Conservation (phyloP, 2,888 invertebrate species). For the Pristionchus exspectatus region DNA sequence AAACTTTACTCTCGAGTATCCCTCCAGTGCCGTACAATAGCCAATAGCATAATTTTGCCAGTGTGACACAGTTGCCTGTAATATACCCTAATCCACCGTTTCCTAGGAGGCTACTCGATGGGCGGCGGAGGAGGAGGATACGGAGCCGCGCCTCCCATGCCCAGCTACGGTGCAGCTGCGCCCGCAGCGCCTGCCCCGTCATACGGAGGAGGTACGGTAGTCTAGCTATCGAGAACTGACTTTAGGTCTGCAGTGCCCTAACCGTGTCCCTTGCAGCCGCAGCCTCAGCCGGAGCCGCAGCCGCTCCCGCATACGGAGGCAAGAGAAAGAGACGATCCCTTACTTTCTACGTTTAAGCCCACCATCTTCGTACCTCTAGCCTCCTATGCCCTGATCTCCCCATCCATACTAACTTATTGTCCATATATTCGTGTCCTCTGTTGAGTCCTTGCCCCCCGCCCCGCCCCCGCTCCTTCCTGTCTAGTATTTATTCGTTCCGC, state of each 20-base stretch:
- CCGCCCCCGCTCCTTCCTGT: neutral
- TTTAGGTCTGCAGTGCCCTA: neutral
- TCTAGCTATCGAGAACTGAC: neutral
- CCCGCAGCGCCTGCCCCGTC: conserved; percentile 22
- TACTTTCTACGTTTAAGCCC: conserved; percentile 47
- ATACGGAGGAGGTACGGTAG: conserved; percentile 45
- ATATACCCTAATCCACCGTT: neutral
- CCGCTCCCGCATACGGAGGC: conserved; percentile 52
- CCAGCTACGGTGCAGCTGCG: conserved; percentile 36
- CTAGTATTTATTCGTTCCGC: conserved; percentile 40
- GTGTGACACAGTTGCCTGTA: neutral
- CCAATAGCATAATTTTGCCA: neutral
- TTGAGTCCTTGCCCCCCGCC: neutral
- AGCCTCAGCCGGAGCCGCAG: neutral
- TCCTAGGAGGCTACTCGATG: conserved; percentile 52
- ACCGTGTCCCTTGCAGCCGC: neutral
- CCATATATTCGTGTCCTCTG: neutral
- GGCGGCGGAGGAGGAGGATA: conserved; percentile 52
- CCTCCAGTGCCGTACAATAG: neutral
- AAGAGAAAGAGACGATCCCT: conserved; percentile 50
- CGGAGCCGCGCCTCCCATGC: conserved; percentile 43
- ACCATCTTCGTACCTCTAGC: neutral
- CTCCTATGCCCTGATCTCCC: neutral
- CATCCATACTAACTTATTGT: conserved; percentile 38
- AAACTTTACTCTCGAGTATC: too few relatives aligned